Evolutionary conservation across 1,140 invertebrate genomes (phyloP).

Genomic region (Brachionus calyciflorus): DNA sequence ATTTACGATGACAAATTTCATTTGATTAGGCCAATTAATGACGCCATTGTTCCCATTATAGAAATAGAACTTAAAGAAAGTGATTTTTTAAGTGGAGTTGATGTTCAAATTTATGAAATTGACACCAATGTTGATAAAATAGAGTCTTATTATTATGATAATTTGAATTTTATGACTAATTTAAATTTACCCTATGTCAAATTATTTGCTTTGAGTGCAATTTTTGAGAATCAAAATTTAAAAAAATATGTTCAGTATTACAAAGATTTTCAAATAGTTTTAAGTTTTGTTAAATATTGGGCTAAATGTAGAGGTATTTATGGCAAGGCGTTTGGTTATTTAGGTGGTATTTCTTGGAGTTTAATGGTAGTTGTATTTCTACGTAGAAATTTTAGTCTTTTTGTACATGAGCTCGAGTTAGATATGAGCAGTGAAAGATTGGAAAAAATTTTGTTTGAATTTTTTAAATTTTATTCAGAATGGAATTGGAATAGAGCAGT

Average conservation of each 20-base stretch:
- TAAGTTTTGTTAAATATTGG: conserved; percentile 31
- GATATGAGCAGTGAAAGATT: conserved; percentile 13
- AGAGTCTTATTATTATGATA: not conserved
- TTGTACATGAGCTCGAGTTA: not conserved
- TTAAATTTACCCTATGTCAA: not conserved
- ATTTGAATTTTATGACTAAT: not conserved
- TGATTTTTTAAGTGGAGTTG: not conserved
- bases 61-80: not conserved
- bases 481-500: conserved; percentile 31
- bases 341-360: conserved; percentile 39
- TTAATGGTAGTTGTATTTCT: conserved; percentile 24
- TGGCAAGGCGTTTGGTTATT: conserved; percentile 32
- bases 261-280: conserved; percentile 40
- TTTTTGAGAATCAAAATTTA: conserved; percentile 43
- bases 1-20: not conserved
- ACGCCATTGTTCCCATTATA: conserved; percentile 41
- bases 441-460: conserved; percentile 1
- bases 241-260: conserved; percentile 35
- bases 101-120: conserved; percentile 31
- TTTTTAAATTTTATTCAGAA: conserved; percentile 42
- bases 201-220: not conserved
- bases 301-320: conserved; percentile 3
- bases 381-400: not conserved
- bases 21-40: not conserved
- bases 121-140: not conserved